These are phyloP conservation scores for Macroglossus sobrinus DNA, from an alignment of 2,113 vertebrate species.

Conservation along the genomic window DNA sequence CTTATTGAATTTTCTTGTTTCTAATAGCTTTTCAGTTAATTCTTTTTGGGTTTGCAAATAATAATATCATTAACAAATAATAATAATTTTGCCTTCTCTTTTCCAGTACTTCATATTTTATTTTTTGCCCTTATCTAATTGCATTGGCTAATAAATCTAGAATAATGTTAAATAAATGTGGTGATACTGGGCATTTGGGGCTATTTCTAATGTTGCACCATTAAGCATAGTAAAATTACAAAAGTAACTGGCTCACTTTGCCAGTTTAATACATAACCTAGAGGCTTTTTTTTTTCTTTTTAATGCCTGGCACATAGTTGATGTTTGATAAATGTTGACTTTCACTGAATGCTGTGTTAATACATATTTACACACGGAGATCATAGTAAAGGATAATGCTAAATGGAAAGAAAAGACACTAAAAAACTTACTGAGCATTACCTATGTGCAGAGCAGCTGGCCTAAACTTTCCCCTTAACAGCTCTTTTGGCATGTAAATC, in stretches of 20 bases:
- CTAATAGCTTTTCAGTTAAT: constrained; percentile 14
- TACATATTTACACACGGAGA: not conserved
- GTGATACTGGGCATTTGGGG: not conserved
- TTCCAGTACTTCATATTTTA: not conserved
- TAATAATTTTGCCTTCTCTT: not conserved
- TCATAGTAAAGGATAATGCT: not conserved
- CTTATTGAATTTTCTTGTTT: constrained; percentile 5
- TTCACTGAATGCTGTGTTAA: not conserved
- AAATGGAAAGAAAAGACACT: not conserved
- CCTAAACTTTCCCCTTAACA: not conserved
- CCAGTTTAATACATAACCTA: not conserved
- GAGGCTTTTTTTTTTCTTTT: not conserved
- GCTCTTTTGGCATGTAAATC: not conserved
- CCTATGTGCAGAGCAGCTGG: not conserved
- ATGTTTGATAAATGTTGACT: not conserved
- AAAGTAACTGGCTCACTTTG: not conserved
- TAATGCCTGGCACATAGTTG: not conserved
- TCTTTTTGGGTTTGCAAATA: constrained; percentile 16
- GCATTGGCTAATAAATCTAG: not conserved
- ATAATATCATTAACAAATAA: constrained; percentile 6
- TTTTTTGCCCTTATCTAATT: constrained; percentile 27
- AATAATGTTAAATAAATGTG: not conserved
- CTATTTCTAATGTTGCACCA: not conserved
- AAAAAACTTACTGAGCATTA: not conserved
- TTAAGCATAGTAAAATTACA: not conserved